Percentiles rank a stretch among this genome's conserved stretches.
phyloP scores from a whole-genome alignment of 2,797 vertebrate species.

The Thalassophryne amazonica region DNA sequence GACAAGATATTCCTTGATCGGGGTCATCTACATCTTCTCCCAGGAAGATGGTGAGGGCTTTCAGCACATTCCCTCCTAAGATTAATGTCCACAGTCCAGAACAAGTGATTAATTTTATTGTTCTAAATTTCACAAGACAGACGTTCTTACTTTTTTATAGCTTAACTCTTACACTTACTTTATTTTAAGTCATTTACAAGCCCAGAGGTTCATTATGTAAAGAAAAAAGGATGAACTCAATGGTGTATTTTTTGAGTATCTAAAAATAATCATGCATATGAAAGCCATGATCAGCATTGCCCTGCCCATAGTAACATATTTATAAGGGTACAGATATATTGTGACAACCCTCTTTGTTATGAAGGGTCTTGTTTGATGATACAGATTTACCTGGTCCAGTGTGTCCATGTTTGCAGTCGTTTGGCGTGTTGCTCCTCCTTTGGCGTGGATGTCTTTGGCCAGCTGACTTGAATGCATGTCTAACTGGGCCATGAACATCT shows the following conservation, averaged over 20 bases:
- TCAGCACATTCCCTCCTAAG: constrained; percentile 10
- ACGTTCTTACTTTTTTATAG: not conserved
- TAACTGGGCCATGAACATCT: constrained; percentile 27
- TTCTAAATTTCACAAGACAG: not conserved
- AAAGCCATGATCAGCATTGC: not conserved
- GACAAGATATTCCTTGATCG: constrained; percentile 24
- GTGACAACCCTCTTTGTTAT: not conserved
- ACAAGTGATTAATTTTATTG: constrained; percentile 1
- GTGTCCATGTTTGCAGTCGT: constrained; percentile 18
- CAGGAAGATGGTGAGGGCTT: constrained; percentile 25
- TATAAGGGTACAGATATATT: not conserved
- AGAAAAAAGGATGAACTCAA: not conserved
- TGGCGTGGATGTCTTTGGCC: constrained; percentile 22
- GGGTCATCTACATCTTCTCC: constrained; percentile 22
- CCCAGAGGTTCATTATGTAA: not conserved
- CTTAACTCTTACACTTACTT: not conserved
- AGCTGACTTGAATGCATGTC: constrained; percentile 23
- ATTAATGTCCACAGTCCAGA: constrained; percentile 20
- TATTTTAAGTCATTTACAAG: not conserved
- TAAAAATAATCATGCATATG: not conserved
- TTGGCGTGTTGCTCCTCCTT: constrained; percentile 23
- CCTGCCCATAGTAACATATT: not conserved
- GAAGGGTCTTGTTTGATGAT: not conserved
- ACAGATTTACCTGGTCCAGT: constrained; percentile 11
- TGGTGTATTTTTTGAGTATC: not conserved